phyloP scores from a whole-genome alignment of 2,888 invertebrate species.

The Cataglyphis livida region DNA sequence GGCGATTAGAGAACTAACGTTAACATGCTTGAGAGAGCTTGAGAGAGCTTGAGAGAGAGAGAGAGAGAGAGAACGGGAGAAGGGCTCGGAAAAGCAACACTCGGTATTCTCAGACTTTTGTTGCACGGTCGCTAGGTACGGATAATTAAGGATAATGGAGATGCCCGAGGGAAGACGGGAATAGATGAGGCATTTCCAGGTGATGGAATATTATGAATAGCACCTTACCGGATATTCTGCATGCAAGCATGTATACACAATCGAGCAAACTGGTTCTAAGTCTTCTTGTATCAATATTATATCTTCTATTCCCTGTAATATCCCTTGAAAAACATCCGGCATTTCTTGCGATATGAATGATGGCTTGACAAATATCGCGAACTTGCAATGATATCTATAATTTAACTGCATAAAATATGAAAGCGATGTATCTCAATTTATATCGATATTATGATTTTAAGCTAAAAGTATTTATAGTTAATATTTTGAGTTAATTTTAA shows the following conservation, averaged over 20 bases:
- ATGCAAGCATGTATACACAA: constrained; percentile 26
- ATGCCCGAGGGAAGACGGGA: constrained; percentile 72
- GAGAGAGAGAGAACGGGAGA: constrained; percentile 22
- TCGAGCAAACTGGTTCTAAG: constrained; percentile 66
- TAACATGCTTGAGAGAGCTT: constrained; percentile 49
- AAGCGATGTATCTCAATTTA: background rate
- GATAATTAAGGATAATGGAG: constrained; percentile 78
- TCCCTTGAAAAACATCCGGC: constrained; percentile 11
- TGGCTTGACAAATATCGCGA: background rate
- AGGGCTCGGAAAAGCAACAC: constrained; percentile 62
- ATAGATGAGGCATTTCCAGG: constrained; percentile 72
- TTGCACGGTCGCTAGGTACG: constrained; percentile 70
- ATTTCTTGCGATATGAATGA: background rate
- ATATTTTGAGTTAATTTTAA: background rate
- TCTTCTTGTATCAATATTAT: constrained; percentile 27
- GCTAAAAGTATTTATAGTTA: no score
- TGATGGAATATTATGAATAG: constrained; percentile 75
- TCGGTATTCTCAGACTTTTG: constrained; percentile 61
- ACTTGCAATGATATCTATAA: background rate
- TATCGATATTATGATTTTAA: background rate
- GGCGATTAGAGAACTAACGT: constrained; percentile 65
- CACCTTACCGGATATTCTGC: constrained; percentile 60
- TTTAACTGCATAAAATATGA: background rate
- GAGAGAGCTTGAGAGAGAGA: background rate
- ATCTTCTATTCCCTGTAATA: constrained; percentile 41